A percentile compares a stretch with the other conserved stretches of the same genome.
phyloP scores from a whole-genome alignment of 1,140 invertebrate species.

The Philotrypesis tridentata region DNA sequence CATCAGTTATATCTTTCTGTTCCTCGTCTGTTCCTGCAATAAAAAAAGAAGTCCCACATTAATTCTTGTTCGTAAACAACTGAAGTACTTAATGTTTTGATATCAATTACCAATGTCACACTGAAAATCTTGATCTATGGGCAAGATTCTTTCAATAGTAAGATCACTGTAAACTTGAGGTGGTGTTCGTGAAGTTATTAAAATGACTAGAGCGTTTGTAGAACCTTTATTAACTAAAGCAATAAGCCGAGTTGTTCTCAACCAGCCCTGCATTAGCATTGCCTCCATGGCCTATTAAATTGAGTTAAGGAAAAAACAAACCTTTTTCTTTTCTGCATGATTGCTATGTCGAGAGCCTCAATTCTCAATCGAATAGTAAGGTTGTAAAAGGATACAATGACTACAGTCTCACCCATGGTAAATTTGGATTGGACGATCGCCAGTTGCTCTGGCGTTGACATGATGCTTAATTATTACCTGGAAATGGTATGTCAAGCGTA shows the following conservation, averaged over 20 bases:
- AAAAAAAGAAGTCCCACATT: constrained; percentile 40
- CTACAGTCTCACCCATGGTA: constrained; percentile 76
- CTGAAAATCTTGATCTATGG: constrained; percentile 84
- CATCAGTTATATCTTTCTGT: constrained; percentile 72
- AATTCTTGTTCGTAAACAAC: constrained; percentile 51
- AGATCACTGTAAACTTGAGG: constrained; percentile 81
- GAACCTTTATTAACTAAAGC: constrained; percentile 80
- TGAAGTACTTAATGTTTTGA: constrained; percentile 1
- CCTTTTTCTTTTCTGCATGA: background rate
- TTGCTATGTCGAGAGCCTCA: background rate
- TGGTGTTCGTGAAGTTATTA: constrained; percentile 76
- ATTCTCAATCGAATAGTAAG: constrained; percentile 27
- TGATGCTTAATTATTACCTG: constrained; percentile 48
- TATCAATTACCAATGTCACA: constrained; percentile 80
- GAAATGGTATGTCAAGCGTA: constrained; percentile 14
- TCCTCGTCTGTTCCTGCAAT: constrained; percentile 68
- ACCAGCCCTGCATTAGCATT: constrained; percentile 75
- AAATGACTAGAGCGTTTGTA: constrained; percentile 79
- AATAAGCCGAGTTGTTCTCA: constrained; percentile 75
- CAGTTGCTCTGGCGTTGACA: constrained; percentile 47
- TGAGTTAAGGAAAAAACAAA: constrained; percentile 55
- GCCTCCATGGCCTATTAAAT: constrained; percentile 70
- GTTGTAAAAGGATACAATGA: constrained; percentile 72
- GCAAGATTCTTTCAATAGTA: constrained; percentile 82
- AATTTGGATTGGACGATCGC: constrained; percentile 78